Evolutionary conservation across 2,797 vertebrate species (phyloP), one percentile per base, ranked within the genome.

Genomic region (Centroberyx gerrardi): DNA sequence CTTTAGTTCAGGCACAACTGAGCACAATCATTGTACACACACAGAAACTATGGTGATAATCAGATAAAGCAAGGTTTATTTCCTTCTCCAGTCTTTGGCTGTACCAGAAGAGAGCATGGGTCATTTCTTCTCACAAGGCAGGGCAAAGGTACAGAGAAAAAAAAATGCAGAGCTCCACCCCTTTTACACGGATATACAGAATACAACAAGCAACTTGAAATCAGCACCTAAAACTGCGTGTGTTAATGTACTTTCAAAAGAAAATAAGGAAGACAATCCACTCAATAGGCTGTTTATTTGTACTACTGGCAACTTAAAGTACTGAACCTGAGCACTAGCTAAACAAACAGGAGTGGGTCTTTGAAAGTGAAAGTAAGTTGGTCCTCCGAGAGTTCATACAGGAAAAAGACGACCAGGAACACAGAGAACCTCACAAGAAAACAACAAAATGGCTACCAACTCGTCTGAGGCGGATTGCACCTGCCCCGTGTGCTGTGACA

Each of bases 401-500:
- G 53, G 2, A 27, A 53, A 2, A 17, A 31, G 14, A 49, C 8
- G 31, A 33, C 5, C 22, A 42, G n/a, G 6, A 18, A 4, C 1
- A 38, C 0, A 60, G 3, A 12, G 5, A 36, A 28, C 1, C 1
- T 36, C 27, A 9, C 38, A 0, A 59, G 1, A 73, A 49, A 48
- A 8, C 40, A 0, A 0, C 63, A 48, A 12, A 29, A 86, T 88
- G 84, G 79, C 84, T n/a, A 0, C 74, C 0, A 53, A 12, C 0
- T 3, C 9, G 9, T 33, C 80, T 0, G 71, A 80, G 0, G 3
- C 0, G 22, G 77, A 83, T 0, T 87, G 0, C 44, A 72, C 0
- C 0, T 90, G 88, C 44, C 65, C 86, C 0, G 81, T 88, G 60
- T 90, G 88, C 78, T 78, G 83, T 40, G 84, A 84, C 4, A 48